Evolutionary conservation across 2,113 vertebrate species (phyloP).

Genomic region (Chionis minor): DNA sequence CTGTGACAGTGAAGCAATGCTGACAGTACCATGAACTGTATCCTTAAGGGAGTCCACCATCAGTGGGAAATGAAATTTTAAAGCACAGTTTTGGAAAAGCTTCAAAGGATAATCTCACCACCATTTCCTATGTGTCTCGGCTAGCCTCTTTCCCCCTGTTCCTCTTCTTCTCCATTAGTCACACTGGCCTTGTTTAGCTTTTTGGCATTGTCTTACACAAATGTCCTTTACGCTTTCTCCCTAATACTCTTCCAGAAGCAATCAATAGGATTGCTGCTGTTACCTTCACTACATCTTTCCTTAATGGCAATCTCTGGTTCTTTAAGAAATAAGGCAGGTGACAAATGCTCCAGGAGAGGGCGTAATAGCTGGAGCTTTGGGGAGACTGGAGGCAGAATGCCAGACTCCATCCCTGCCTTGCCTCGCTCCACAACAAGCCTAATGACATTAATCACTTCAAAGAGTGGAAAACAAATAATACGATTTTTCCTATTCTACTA

Average conservation of each 20-base stretch:
- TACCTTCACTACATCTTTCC: background rate
- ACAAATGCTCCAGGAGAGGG: background rate
- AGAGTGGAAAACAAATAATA: background rate
- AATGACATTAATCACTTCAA: background rate
- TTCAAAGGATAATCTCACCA: constrained; percentile 17
- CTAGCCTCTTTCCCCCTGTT: background rate
- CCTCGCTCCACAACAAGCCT: background rate
- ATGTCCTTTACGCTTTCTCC: constrained; percentile 17
- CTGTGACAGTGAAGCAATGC: background rate
- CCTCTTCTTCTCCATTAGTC: background rate
- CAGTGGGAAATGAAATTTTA: background rate
- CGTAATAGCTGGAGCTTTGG: background rate
- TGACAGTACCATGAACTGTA: background rate
- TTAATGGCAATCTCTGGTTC: background rate
- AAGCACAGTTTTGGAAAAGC: constrained; percentile 26
- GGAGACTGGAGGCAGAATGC: background rate
- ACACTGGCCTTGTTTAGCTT: background rate
- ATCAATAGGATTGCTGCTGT: background rate
- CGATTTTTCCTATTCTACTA: background rate
- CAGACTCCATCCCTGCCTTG: background rate
- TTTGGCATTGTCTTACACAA: constrained; percentile 36
- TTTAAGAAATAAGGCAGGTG: background rate
- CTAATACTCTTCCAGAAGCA: background rate
- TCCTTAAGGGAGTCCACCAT: background rate
- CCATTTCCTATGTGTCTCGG: background rate